Evolutionary conservation across 2,888 invertebrate genomes (phyloP), one percentile per base, ranked within the genome.

Genomic region (Acanthosepion pharaonis): DNA sequence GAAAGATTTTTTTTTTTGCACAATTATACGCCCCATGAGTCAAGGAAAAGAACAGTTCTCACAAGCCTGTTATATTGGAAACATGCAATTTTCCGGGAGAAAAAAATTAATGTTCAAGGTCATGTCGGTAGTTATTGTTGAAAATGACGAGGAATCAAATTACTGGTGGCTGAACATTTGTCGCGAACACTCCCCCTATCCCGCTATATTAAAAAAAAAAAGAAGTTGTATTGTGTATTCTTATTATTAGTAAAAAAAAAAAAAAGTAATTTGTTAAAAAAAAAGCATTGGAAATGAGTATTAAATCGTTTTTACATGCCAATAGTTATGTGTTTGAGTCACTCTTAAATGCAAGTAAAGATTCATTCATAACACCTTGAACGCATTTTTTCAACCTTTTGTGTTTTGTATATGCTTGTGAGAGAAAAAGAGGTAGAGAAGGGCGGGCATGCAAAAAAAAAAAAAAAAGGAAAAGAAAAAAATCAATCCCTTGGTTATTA

Each of bases 381-480:
- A 78, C 15, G 78, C 78, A 78, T 78, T 78, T 78, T 42, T 78
- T 78, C 15, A n/a, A 9, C 20, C 78, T 78, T 78, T 78, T 78
- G 78, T 78, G 78, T n/a, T 78, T n/a, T n/a, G n/a, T 18, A 11
- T 8, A 5, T 78, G n/a, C 6, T 28, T 78, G n/a, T 33, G 78
- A 78, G 78, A n/a, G 33, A n/a, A 2, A 78, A 9, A 33, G 11
- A 33, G 0, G 20, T 11, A 78, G n/a, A 15, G 28, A n/a, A 28
- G 18, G n/a, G 15, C 1, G 1, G 5, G 33, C 0, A 5, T 2
- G n/a, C 1, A 33, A n/a, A 4, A 5, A 2, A 78, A 78, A 78
- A 5, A 78, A 18, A n/a, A 23, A 64, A 23, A 23, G 1, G 5
- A 0, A 28, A 64, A 64, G 28, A 6, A 23, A 25, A 64, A 25